Conservation (phyloP, 1,140 invertebrate species). For the Panagrolaimus sp. region DNA sequence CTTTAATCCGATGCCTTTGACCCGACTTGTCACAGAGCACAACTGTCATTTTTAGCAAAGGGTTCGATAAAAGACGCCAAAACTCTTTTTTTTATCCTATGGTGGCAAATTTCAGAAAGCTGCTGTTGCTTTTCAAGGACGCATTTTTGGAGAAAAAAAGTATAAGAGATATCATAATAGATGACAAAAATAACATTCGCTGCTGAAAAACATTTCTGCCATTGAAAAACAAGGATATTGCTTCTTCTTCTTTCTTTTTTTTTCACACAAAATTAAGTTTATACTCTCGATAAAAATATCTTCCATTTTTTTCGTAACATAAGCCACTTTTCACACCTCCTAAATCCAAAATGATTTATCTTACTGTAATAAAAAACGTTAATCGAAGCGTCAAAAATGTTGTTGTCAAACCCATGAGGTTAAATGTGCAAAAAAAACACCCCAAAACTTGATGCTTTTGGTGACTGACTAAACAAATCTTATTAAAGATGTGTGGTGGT, state of each 20-base stretch:
- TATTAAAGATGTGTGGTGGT: conserved; percentile 11
- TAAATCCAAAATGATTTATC: background rate
- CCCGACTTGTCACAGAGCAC: conserved; percentile 15
- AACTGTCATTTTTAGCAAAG: conserved; percentile 8
- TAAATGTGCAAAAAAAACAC: background rate
- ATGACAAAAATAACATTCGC: background rate
- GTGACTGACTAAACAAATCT: conserved; percentile 9
- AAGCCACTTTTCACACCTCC: background rate
- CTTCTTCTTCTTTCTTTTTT: background rate
- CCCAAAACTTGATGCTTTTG: conserved; percentile 4
- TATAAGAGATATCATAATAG: background rate
- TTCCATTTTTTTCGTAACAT: background rate
- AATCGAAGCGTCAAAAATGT: conserved; percentile 8
- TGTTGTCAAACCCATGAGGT: background rate
- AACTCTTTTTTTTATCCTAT: background rate
- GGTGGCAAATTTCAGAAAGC: conserved; percentile 1
- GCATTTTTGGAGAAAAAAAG: background rate
- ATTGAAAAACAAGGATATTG: background rate
- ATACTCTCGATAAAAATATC: background rate
- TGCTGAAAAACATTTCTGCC: conserved; percentile 13
- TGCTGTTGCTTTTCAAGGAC: background rate
- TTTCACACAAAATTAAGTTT: background rate
- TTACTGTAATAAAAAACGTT: background rate
- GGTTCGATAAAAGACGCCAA: too few species aligned
- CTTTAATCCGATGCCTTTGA: background rate